phyloP scores from a whole-genome alignment of 2,888 invertebrate genomes.

The Oscheius onirici region DNA sequence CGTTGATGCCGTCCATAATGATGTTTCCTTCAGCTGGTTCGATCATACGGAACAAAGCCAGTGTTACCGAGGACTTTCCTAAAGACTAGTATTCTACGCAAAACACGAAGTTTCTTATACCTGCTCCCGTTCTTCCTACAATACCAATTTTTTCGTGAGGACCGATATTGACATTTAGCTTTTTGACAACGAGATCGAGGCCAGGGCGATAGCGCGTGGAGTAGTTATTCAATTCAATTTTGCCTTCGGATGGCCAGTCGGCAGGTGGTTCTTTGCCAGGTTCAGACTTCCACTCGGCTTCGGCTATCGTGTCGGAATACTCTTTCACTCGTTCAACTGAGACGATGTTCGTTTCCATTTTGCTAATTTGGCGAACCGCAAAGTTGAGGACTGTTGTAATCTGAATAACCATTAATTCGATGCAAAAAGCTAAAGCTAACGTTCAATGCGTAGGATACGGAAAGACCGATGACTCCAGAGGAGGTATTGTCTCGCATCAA shows the following conservation, averaged over 20 bases:
- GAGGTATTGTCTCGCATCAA: slow-evolving; percentile 75
- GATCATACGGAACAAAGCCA: slow-evolving; percentile 70
- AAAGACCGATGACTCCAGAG: slow-evolving; percentile 76
- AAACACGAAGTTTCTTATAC: slow-evolving; percentile 25
- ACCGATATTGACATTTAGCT: slow-evolving; percentile 75
- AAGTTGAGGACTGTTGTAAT: slow-evolving; percentile 94
- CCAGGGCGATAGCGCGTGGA: slow-evolving; percentile 87
- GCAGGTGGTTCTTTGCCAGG: slow-evolving; percentile 76
- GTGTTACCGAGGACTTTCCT: slow-evolving; percentile 70
- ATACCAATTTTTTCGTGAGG: slow-evolving; percentile 76
- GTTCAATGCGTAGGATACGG: slow-evolving; percentile 75
- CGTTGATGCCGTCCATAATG: slow-evolving; percentile 72
- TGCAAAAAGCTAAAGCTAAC: no score
- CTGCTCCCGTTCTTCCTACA: slow-evolving; percentile 73
- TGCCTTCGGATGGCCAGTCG: slow-evolving; percentile 85
- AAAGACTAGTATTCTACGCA: neutral
- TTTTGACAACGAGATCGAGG: slow-evolving; percentile 76
- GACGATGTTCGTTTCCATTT: slow-evolving; percentile 96
- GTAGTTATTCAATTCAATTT: slow-evolving; percentile 83
- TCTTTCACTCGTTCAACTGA: slow-evolving; percentile 83
- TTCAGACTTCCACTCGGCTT: slow-evolving; percentile 74
- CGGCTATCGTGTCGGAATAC: slow-evolving; percentile 64
- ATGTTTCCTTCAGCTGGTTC: slow-evolving; percentile 69
- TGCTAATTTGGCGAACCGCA: slow-evolving; percentile 94
- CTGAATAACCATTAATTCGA: slow-evolving; percentile 74